phyloP scores from a whole-genome alignment of 2,113 vertebrate species.

The Leptodactylus fuscus region DNA sequence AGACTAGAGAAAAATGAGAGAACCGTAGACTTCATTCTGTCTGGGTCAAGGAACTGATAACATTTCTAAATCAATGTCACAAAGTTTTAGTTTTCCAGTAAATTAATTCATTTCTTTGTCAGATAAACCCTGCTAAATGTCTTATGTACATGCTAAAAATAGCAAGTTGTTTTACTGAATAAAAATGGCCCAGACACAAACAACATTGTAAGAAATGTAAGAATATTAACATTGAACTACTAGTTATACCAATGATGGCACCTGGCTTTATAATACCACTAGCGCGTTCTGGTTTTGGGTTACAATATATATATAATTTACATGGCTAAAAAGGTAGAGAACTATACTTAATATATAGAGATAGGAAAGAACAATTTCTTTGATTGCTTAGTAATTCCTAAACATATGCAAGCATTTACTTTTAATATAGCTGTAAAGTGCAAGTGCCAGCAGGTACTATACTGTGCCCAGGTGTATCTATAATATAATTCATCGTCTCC shows the following conservation, averaged over 20 bases:
- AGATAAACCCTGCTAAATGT: conserved; percentile 25
- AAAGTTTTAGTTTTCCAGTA: conserved; percentile 35
- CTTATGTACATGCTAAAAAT: conserved; percentile 13
- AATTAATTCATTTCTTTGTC: conserved; percentile 31
- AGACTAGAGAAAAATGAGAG: conserved; percentile 67
- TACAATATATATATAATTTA: too few relatives aligned
- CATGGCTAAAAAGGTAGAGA: too few relatives aligned
- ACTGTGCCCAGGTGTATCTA: too few relatives aligned
- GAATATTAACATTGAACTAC: background rate
- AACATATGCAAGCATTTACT: background rate
- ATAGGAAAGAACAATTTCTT: too few relatives aligned
- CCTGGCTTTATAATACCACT: background rate
- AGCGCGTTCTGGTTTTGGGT: background rate
- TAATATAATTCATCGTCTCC: too few relatives aligned
- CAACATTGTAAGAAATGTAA: background rate
- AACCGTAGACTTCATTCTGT: conserved; percentile 62
- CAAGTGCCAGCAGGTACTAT: too few relatives aligned
- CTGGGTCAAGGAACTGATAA: conserved; percentile 67
- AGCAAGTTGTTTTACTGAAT: background rate
- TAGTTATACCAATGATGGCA: background rate
- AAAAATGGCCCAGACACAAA: background rate
- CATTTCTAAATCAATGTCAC: conserved; percentile 68
- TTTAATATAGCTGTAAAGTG: too few relatives aligned
- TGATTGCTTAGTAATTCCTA: background rate
- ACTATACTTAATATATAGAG: too few relatives aligned